Evolutionary conservation across 2,113 vertebrate species (phyloP).

Genomic region (Crotophaga sulcirostris): DNA sequence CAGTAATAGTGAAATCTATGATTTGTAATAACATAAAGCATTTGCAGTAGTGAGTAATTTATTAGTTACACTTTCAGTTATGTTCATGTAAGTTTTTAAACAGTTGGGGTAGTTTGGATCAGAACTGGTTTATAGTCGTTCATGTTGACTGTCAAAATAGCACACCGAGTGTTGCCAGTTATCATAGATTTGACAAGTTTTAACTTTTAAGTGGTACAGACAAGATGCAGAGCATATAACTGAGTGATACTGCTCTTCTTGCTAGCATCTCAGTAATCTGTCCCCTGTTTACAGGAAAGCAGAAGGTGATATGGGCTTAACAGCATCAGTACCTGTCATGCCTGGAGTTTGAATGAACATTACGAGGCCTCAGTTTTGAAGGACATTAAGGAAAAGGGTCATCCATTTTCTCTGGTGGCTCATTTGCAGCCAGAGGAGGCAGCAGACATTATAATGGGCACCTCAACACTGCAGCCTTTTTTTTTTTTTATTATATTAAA

Average conservation of each 20-base stretch:
- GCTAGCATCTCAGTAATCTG: not conserved
- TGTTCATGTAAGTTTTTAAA: not conserved
- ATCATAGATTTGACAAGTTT: not conserved
- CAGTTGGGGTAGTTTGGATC: not conserved
- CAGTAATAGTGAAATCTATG: not conserved
- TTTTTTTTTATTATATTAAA: not conserved
- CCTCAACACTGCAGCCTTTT: not conserved
- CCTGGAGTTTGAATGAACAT: not conserved
- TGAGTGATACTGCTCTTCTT: fast-evolving
- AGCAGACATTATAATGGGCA: fast-evolving
- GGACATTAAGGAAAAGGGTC: not conserved
- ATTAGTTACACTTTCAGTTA: not conserved
- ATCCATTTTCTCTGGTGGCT: not conserved
- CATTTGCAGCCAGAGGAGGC: not conserved
- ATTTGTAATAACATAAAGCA: not conserved
- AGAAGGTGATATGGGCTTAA: not conserved
- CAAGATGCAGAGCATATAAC: not conserved
- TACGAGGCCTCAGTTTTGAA: not conserved
- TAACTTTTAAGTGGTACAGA: fast-evolving
- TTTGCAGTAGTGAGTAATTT: not conserved
- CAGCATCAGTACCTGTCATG: not conserved
- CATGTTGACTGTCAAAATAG: not conserved
- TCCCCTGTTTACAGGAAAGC: fast-evolving
- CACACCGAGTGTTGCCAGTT: fast-evolving
- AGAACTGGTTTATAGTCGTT: not conserved